Conservation (phyloP, 2,888 invertebrate species). For the Eilema griseolum region DNA sequence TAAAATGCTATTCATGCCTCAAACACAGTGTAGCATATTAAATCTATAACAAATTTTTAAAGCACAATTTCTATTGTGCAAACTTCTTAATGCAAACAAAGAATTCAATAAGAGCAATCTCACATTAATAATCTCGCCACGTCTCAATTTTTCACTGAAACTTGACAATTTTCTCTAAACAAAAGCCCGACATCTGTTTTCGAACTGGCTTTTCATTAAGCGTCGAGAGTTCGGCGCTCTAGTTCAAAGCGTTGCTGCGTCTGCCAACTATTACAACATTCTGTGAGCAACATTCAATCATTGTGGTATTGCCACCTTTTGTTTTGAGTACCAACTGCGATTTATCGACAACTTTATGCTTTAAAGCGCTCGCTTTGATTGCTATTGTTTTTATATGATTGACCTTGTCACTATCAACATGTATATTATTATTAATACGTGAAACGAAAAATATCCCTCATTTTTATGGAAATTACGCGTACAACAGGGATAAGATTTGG, state of each 20-base stretch:
- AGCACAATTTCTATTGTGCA: not conserved
- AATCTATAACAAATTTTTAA: not conserved
- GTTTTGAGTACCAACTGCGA: slow-evolving; percentile 47
- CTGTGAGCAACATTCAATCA: slow-evolving; percentile 61
- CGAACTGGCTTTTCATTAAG: slow-evolving; percentile 66
- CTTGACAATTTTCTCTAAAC: slow-evolving; percentile 61
- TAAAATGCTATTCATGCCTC: not conserved
- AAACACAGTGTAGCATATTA: not conserved
- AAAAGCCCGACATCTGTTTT: slow-evolving; percentile 62
- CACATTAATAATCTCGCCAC: slow-evolving; percentile 35
- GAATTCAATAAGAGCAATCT: slow-evolving; percentile 24
- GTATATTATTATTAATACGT: no score
- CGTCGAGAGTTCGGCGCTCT: slow-evolving; percentile 48
- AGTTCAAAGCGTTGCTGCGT: slow-evolving; percentile 58
- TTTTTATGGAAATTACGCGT: no score
- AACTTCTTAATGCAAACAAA: slow-evolving; percentile 28
- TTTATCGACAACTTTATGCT: slow-evolving; percentile 27
- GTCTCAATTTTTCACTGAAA: slow-evolving; percentile 51
- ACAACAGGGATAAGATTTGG: no score
- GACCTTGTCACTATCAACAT: not conserved
- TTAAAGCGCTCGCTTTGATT: not conserved
- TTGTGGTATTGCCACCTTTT: slow-evolving; percentile 56
- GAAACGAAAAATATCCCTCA: no score
- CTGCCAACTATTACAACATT: slow-evolving; percentile 62
- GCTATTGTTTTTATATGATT: slow-evolving; percentile 1